phyloP scores from a whole-genome alignment of 2,113 vertebrate species.

The Copsychus sechellarum region DNA sequence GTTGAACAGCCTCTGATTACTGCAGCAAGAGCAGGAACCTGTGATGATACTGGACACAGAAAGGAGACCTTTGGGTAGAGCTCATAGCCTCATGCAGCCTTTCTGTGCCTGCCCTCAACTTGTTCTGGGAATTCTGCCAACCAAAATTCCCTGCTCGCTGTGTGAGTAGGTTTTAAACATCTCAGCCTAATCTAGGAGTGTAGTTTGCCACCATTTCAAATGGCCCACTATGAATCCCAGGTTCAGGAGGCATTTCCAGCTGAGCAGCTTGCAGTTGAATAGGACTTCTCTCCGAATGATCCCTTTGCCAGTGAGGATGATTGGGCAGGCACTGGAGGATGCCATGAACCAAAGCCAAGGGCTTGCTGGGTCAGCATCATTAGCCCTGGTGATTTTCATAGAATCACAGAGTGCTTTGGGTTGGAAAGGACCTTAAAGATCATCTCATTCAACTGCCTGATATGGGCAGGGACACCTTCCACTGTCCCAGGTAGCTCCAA shows the following conservation, averaged over 20 bases:
- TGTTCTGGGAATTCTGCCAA: slow-evolving; percentile 29
- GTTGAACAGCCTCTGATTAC: not conserved
- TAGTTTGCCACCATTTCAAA: not conserved
- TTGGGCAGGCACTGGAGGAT: not conserved
- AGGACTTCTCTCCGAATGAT: not conserved
- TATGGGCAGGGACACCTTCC: not conserved
- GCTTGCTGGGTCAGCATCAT: not conserved
- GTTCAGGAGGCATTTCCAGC: not conserved
- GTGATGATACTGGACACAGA: not conserved
- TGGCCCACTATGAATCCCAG: not conserved
- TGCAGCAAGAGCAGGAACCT: not conserved
- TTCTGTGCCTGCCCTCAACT: not conserved
- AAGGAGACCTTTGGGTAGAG: not conserved
- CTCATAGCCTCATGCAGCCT: not conserved
- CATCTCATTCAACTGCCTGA: not conserved
- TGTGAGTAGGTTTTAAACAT: slow-evolving; percentile 2
- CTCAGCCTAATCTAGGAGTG: not conserved
- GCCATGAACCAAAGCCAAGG: not conserved
- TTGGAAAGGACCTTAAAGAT: not conserved
- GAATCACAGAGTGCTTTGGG: not conserved
- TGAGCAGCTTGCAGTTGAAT: not conserved
- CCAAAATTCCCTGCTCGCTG: not conserved
- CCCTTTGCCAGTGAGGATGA: not conserved
- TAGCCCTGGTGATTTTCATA: not conserved
- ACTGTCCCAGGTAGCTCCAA: not conserved